Percentiles rank a stretch among this genome's conserved stretches.
These are phyloP conservation scores for Drosophila putrida DNA, from an alignment of 2,888 invertebrate genomes.

Conservation along the genomic window DNA sequence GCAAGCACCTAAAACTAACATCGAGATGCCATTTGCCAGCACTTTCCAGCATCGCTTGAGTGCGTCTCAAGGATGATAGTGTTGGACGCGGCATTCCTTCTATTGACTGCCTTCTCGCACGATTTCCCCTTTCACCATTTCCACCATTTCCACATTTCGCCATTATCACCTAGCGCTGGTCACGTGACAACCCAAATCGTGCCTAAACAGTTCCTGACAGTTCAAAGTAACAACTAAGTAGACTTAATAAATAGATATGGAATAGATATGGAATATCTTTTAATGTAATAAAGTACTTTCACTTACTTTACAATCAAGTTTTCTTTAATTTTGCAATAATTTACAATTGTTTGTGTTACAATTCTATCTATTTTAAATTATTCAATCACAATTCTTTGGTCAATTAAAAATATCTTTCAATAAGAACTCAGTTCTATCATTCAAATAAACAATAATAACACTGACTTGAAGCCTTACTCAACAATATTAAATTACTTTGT, in stretches of 20 bases:
- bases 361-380: too few species aligned
- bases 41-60: constrained; percentile 53
- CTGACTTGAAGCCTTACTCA: too few species aligned
- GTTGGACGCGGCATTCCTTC: constrained; percentile 45
- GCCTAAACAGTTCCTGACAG: constrained; percentile 4
- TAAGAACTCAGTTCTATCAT: too few species aligned
- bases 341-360: too few species aligned
- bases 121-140: constrained; percentile 8
- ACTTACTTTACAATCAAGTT: too few species aligned
- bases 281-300: too few species aligned
- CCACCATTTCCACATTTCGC: neutral
- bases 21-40: constrained; percentile 68
- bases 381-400: too few species aligned
- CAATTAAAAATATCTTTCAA: too few species aligned
- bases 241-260: neutral
- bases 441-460: too few species aligned
- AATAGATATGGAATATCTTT: too few species aligned
- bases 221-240: neutral
- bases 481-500: too few species aligned
- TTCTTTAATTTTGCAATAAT: too few species aligned
- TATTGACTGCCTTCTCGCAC: constrained; percentile 19
- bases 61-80: constrained; percentile 58
- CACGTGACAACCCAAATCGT: constrained; percentile 51
- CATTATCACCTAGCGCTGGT: constrained; percentile 60
- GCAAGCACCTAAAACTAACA: constrained; percentile 69